These are phyloP conservation scores for Bimastos eiseni DNA, from an alignment of 2,888 invertebrate species.

Conservation along the genomic window DNA sequence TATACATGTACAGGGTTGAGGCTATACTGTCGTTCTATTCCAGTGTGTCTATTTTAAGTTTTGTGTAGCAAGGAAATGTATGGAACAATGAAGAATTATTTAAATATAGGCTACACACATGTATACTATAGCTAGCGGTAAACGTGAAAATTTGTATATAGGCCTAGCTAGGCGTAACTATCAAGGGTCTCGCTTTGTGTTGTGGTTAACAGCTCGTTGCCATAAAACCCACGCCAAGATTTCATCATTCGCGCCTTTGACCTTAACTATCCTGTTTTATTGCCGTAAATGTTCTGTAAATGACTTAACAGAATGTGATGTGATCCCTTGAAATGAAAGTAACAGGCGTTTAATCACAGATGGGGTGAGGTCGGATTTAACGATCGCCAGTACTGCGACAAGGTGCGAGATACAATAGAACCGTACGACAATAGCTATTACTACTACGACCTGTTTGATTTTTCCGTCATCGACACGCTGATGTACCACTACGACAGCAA, in stretches of 20 bases:
- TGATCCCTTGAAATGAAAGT: not conserved
- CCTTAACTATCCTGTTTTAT: not conserved
- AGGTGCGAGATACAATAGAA: constrained; percentile 36
- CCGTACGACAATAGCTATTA: constrained; percentile 40
- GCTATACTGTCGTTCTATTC: too few relatives aligned
- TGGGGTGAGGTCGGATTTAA: constrained; percentile 44
- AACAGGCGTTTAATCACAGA: constrained; percentile 34
- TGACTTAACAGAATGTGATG: too few relatives aligned
- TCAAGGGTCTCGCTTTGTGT: too few relatives aligned
- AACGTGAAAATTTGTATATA: too few relatives aligned
- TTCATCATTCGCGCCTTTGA: not conserved
- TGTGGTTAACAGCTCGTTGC: not conserved
- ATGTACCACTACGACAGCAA: constrained; percentile 47
- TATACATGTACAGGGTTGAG: too few relatives aligned
- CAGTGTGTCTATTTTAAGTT: too few relatives aligned
- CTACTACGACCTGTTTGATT: constrained; percentile 46
- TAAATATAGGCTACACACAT: too few relatives aligned
- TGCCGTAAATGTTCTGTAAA: not conserved
- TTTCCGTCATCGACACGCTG: constrained; percentile 43
- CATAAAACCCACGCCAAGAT: not conserved
- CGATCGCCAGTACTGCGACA: constrained; percentile 42
- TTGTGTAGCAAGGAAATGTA: too few relatives aligned
- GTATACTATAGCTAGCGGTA: too few relatives aligned
- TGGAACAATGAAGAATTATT: too few relatives aligned
- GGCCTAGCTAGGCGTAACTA: too few relatives aligned